Evolutionary conservation across 2,113 vertebrate species (phyloP).

Genomic region (Corydoras sp.): DNA sequence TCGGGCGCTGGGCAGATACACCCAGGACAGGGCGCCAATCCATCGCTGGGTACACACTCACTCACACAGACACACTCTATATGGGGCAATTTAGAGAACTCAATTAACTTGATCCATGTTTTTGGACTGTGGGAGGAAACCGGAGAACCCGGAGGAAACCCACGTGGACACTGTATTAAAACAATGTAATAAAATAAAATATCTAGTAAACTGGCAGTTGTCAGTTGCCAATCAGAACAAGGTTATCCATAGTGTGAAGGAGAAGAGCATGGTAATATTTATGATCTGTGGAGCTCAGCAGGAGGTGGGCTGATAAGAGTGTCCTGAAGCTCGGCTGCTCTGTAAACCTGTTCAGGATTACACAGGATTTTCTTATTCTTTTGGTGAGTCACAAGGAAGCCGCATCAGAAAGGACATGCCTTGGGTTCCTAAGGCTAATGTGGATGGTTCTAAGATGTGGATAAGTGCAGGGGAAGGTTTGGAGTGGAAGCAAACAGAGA

Average conservation of each 20-base stretch:
- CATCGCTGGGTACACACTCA: too few species aligned
- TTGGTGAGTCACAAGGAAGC: constrained; percentile 51
- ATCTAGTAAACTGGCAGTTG: too few species aligned
- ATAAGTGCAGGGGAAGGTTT: constrained; percentile 19
- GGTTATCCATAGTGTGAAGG: not conserved
- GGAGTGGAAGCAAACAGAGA: constrained; percentile 6
- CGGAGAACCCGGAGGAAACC: too few species aligned
- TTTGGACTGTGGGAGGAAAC: too few species aligned
- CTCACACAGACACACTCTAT: too few species aligned
- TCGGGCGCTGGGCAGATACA: too few species aligned
- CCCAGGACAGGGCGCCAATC: too few species aligned
- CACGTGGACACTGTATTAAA: too few species aligned
- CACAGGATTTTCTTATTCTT: constrained; percentile 48
- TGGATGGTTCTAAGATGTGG: constrained; percentile 21
- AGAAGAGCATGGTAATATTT: not conserved
- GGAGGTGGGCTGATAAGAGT: constrained; percentile 30
- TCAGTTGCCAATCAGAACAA: not conserved
- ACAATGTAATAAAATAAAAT: too few species aligned
- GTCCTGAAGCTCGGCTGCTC: constrained; percentile 25
- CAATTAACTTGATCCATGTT: too few species aligned
- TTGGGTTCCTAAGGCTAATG: constrained; percentile 49
- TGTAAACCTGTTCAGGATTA: constrained; percentile 51
- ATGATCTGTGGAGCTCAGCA: constrained; percentile 11
- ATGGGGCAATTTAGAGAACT: too few species aligned
- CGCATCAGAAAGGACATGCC: constrained; percentile 41